Percentiles rank a stretch among this genome's conserved stretches.
Conservation (phyloP, 1,140 invertebrate genomes). For the Calliopsis andreniformis region DNA sequence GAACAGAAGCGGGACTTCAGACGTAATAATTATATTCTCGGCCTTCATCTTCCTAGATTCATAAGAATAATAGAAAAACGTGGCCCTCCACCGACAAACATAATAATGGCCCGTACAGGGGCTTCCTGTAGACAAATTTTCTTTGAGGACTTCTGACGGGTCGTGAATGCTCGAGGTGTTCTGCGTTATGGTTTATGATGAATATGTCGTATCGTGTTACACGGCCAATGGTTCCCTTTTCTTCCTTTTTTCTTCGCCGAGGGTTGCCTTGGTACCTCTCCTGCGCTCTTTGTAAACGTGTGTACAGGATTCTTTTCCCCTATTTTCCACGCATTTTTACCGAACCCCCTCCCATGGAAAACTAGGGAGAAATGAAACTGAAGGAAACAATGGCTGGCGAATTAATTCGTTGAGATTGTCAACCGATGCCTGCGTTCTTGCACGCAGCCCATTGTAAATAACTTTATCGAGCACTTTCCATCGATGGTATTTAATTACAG, state of each 20-base stretch:
- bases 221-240: conserved; percentile 58
- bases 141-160: conserved; percentile 78
- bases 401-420: conserved; percentile 25
- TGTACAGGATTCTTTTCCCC: not conserved
- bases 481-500: conserved; percentile 29
- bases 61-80: conserved; percentile 58
- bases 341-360: not conserved
- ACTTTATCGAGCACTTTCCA: conserved; percentile 16
- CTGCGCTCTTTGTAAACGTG: conserved; percentile 38
- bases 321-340: conserved; percentile 3
- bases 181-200: conserved; percentile 79
- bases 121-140: conserved; percentile 75
- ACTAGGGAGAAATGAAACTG: not conserved
- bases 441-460: not conserved
- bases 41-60: conserved; percentile 69
- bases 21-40: conserved; percentile 70
- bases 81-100: conserved; percentile 59
- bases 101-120: conserved; percentile 71
- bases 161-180: conserved; percentile 74
- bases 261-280: not conserved
- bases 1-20: conserved; percentile 36
- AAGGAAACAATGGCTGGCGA: not conserved
- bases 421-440: not conserved
- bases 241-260: conserved; percentile 32
- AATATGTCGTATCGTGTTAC: conserved; percentile 80